These are phyloP conservation scores for Drosophila anomelani DNA, from an alignment of 2,888 invertebrate species.

Conservation along the genomic window DNA sequence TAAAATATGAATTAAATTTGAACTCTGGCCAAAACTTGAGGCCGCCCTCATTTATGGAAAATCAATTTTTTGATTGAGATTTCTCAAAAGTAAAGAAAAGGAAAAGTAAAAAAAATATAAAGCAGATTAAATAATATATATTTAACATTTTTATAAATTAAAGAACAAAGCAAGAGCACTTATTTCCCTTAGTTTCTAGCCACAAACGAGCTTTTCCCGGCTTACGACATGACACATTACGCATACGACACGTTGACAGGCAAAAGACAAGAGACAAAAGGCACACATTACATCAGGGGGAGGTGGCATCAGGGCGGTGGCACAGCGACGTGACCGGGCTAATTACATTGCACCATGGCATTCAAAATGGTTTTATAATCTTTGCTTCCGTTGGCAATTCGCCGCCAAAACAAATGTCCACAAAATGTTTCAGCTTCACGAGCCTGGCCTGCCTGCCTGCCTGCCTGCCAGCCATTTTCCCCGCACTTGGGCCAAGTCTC, in stretches of 20 bases:
- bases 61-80: slow-evolving; percentile 1
- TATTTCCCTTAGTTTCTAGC: neutral
- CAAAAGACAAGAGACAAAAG: slow-evolving; percentile 18
- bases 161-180: no score
- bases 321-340: slow-evolving; percentile 42
- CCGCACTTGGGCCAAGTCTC: slow-evolving; percentile 8
- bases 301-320: neutral
- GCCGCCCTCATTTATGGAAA: neutral
- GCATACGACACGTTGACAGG: slow-evolving; percentile 39
- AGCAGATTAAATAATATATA: no score
- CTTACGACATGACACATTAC: slow-evolving; percentile 22
- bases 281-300: slow-evolving; percentile 27
- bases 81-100: neutral
- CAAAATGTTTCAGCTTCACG: slow-evolving; percentile 20
- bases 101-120: no score
- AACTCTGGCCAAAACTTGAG: neutral
- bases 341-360: slow-evolving; percentile 69
- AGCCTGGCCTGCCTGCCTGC: neutral
- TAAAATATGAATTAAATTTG: slow-evolving; percentile 8
- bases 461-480: neutral
- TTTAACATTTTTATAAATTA: neutral
- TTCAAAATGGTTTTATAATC: slow-evolving; percentile 74
- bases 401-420: slow-evolving; percentile 36
- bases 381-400: slow-evolving; percentile 71
- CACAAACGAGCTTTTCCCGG: neutral